Base-by-base conservation (phyloP, 2,797 vertebrate genomes). In the Mormyrus proboscirostris region DNA sequence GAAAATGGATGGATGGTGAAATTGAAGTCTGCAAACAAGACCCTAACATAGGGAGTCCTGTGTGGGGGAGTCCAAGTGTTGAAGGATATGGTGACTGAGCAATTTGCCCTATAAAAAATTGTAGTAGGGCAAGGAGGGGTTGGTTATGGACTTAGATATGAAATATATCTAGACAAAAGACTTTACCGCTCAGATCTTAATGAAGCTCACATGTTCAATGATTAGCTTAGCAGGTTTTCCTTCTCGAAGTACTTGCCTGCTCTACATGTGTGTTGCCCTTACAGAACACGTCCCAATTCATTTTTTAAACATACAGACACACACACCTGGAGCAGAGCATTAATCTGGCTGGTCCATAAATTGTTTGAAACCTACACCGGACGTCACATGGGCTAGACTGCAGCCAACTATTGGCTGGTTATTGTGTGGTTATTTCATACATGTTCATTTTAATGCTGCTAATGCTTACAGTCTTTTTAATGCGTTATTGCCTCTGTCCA, bases 391-490 rank as follows among this genome's bases (percentile, higher is more conserved):
- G 29, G 65, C 10, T 33, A 73, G 65, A 38, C 29, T 33, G 65
- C 65, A 33, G 65, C 65, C 29, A 69, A 29, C 9, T 33, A 69
- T 69, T 69, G 25, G 29, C 12, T 73, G 65, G 22, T 65, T 25
- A 25, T 73, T 73, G 29, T 73, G 65, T 14, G 4, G 29, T 73
- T 73, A 73, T 73, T 73, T 73, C 65, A 73, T 14, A 38, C 62
- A 69, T 4, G 62, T 69, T 69, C 65, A 38, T 73, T 73, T 73
- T 14, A 73, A 73, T 38, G 38, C 4, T 73, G 65, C 29, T 73
- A 73, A 38, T 73, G 29, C 65, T 73, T 73, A 73, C 65, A 73
- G 65, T 73, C 65, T 38, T 73, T 73, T 73, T 73, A 73, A 73
- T 38, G 65, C 12, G 29, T 73, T 73, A 73, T 16, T 73, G 29